A percentile compares a stretch with the other conserved stretches of the same genome.
phyloP scores from a whole-genome alignment of 2,113 vertebrate genomes.

The Tringa solitaria region DNA sequence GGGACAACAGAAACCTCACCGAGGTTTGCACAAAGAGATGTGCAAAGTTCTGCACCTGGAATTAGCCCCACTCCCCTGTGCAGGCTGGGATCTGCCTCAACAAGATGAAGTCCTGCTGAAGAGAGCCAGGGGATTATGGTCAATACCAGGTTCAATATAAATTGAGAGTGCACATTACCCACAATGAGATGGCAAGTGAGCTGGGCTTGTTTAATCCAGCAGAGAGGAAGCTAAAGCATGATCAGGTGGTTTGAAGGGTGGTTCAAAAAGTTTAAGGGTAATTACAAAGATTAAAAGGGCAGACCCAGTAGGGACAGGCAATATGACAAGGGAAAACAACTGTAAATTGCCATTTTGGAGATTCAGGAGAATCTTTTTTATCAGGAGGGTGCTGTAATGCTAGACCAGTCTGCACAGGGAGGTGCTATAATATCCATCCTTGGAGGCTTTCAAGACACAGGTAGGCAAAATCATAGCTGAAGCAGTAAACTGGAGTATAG shows the following conservation, averaged over 20 bases:
- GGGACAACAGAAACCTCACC: background rate
- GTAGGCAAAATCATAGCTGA: background rate
- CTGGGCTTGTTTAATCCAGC: background rate
- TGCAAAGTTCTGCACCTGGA: background rate
- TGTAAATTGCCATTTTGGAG: background rate
- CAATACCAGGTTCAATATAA: background rate
- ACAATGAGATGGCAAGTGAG: background rate
- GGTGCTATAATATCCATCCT: background rate
- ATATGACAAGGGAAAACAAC: background rate
- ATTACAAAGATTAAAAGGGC: background rate
- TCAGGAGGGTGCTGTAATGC: background rate
- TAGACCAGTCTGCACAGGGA: background rate
- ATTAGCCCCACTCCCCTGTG: background rate
- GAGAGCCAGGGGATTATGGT: background rate
- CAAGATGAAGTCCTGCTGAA: background rate
- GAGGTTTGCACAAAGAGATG: background rate
- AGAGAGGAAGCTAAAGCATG: background rate
- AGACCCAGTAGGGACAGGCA: background rate
- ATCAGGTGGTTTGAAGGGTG: background rate
- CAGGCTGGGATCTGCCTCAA: background rate
- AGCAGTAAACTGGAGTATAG: background rate
- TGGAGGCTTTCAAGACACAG: background rate
- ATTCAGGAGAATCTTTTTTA: background rate
- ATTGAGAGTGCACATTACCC: background rate
- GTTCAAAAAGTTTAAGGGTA: background rate